Percentiles rank a stretch among this genome's conserved stretches.
Conservation (phyloP, 2,113 vertebrate species). For the Leuciscus idus region DNA sequence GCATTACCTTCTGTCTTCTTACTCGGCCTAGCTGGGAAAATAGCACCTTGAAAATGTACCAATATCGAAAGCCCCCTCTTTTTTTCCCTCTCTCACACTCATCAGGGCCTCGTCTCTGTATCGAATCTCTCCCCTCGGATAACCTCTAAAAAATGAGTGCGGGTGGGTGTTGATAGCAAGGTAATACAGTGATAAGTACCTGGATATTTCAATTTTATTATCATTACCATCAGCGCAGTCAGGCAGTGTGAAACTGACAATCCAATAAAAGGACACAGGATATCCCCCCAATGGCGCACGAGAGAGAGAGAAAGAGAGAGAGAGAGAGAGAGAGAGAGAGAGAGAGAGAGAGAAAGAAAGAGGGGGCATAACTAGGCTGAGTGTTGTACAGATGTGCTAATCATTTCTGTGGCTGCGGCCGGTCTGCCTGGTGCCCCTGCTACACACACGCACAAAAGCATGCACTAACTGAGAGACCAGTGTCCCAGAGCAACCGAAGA, state of each 20-base stretch:
- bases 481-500: conserved; percentile 48
- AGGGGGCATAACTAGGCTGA: conserved; percentile 43
- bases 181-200: conserved; percentile 79
- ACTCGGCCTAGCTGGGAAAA: conserved; percentile 64
- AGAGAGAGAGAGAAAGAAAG: too few species aligned
- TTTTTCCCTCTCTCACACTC: conserved; percentile 30
- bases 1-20: conserved; percentile 64
- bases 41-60: conserved; percentile 65
- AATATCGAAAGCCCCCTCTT: conserved; percentile 52
- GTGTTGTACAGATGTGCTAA: conserved; percentile 59
- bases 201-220: conserved; percentile 81
- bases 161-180: conserved; percentile 73
- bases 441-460: conserved; percentile 40
- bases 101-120: conserved; percentile 51
- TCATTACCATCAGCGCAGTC: conserved; percentile 73
- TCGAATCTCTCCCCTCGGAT: conserved; percentile 68
- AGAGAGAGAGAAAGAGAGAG: conserved; percentile 12
- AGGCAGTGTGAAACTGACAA: conserved; percentile 72
- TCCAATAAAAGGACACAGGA: conserved; percentile 77
- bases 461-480: conserved; percentile 46
- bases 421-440: conserved; percentile 45
- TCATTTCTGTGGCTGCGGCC: conserved; percentile 54
- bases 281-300: conserved; percentile 63
- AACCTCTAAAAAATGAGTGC: conserved; percentile 63
- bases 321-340: not conserved